Conservation (phyloP, 2,888 invertebrate species). For the Hydrotaea diabolus region DNA sequence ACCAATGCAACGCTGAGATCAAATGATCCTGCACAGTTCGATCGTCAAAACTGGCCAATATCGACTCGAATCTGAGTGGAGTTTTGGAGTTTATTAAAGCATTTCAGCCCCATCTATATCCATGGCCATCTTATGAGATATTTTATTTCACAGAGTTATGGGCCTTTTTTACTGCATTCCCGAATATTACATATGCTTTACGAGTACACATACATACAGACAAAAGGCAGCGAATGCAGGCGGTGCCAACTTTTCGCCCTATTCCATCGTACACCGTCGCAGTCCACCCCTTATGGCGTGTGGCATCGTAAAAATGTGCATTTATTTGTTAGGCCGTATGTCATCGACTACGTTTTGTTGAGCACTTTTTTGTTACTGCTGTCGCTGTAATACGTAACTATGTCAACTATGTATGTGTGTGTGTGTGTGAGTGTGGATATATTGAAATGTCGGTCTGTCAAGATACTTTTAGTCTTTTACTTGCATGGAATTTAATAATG, state of each 20-base stretch:
- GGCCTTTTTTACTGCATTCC: slow-evolving; percentile 3
- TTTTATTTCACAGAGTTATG: slow-evolving; percentile 28
- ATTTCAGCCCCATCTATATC: background rate
- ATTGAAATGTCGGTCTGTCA: background rate
- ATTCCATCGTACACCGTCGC: background rate
- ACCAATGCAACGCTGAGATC: slow-evolving; percentile 5
- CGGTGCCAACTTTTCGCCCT: background rate
- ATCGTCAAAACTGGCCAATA: background rate
- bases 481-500: slow-evolving; percentile 5
- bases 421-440: background rate
- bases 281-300: background rate
- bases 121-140: background rate
- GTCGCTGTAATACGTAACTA: background rate
- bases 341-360: no score
- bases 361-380: no score
- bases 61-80: background rate
- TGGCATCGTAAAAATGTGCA: slow-evolving; percentile 27
- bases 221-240: background rate
- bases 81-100: slow-evolving; percentile 10
- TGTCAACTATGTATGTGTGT: no score
- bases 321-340: background rate
- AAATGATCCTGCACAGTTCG: background rate
- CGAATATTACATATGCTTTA: background rate
- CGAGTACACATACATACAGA: background rate
- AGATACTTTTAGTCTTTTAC: background rate